Base-by-base conservation (phyloP, 2,888 invertebrate genomes). In the Melinopterus prodromus region DNA sequence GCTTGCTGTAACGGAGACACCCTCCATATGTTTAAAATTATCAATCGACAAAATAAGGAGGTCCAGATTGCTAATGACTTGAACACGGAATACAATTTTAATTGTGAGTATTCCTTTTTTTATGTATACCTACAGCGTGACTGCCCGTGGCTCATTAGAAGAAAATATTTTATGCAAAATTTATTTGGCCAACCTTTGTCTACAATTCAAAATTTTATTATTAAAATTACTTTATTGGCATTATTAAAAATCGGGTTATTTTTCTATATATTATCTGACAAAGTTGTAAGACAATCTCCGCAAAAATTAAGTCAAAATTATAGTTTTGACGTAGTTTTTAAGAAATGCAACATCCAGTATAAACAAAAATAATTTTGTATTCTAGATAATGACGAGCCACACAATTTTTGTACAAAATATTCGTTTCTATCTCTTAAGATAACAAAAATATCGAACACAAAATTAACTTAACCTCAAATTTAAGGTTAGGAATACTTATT, bases 21-120 rank as follows among this genome's bases (percentile, higher is more conserved):
- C 84, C 91, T 94, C 79, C 92, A 93, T 83, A 91, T 94, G n/a
- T 93, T 94, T 84, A 91, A 91, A 86, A 89, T 93, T 75, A 85
- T 83, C 71, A 79, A 77, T 71, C 79, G 78, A 16, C 71, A 72
- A 9, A 53, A 74, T 14, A 79, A 81, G 53, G 81, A 81, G 77
- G 71, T 80, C 69, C 77, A 75, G 37, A 78, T 77, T 35, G 79
- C 79, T 71, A 81, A 80, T 71, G 82, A 82, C n/a, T 77, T 77
- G 35, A 82, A 83, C 72, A 83, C 35, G 81, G 84, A 87, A 77
- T 86, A 86, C 77, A 85, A 81, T 80, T 87, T 87, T 83, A 85
- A 86, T 80, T 86, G 88, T 88, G 86, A 86, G 87, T 86, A 35
- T 12, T 74, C 7, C 5, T 53, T 53, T 1, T 12, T 9, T 53